Conservation (phyloP, 2,888 invertebrate genomes). For the Zootermopsis nevadensis region DNA sequence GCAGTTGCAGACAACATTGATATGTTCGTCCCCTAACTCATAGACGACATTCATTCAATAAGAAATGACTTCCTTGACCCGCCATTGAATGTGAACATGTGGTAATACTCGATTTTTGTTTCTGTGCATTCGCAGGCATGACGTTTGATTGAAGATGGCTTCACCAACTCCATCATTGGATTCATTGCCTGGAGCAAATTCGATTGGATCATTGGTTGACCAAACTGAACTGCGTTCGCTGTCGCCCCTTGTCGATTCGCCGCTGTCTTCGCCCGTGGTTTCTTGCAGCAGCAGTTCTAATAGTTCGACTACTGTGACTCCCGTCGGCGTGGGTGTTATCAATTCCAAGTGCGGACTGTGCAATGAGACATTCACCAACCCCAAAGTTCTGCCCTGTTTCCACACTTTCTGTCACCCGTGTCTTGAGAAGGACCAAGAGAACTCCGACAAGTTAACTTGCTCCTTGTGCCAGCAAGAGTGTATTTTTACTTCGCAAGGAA, state of each 20-base stretch:
- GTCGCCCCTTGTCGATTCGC: slow-evolving; percentile 70
- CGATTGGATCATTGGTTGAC: slow-evolving; percentile 87
- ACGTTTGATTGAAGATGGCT: slow-evolving; percentile 93
- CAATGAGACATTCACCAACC: slow-evolving; percentile 79
- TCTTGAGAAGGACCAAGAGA: slow-evolving; percentile 77
- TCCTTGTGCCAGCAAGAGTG: slow-evolving; percentile 73
- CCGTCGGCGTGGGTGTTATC: slow-evolving; percentile 36
- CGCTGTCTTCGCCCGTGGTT: slow-evolving; percentile 68
- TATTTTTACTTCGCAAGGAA: slow-evolving; percentile 66
- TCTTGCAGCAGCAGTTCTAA: slow-evolving; percentile 42
- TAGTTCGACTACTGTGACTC: slow-evolving; percentile 46
- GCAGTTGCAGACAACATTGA: no score
- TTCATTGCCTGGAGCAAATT: slow-evolving; percentile 91
- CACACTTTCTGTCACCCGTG: slow-evolving; percentile 88
- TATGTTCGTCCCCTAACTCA: no score
- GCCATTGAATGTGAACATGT: no score
- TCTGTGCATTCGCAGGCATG: slow-evolving; percentile 78
- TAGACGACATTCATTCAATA: no score
- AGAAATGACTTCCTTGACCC: no score
- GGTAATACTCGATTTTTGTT: slow-evolving; percentile 51
- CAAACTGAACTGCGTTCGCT: slow-evolving; percentile 80
- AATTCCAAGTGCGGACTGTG: slow-evolving; percentile 72
- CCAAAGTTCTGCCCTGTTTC: slow-evolving; percentile 82
- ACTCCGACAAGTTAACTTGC: slow-evolving; percentile 76
- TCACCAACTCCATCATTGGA: slow-evolving; percentile 93